Evolutionary conservation across 2,113 vertebrate genomes (phyloP).

Genomic region (Eubucco bourcierii): DNA sequence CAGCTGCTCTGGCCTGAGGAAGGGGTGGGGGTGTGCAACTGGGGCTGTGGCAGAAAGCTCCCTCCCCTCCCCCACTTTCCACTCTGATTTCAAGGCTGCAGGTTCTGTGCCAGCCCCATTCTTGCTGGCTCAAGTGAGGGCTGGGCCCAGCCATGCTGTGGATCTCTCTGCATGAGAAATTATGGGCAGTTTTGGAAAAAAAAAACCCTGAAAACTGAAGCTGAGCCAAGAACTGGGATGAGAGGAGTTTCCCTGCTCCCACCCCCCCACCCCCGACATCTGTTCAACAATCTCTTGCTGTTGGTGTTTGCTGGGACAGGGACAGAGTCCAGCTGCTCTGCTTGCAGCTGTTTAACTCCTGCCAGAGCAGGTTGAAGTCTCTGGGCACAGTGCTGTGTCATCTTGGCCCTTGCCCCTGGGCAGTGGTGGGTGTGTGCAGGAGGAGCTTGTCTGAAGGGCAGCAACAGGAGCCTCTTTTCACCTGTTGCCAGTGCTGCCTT

Average conservation of each 20-base stretch:
- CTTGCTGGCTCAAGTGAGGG: not conserved
- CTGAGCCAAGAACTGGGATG: not conserved
- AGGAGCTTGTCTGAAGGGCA: not conserved
- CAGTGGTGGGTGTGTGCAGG: rapidly evolving
- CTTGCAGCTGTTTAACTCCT: not conserved
- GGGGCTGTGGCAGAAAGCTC: not conserved
- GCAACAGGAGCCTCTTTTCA: rapidly evolving
- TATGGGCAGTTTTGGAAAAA: not conserved
- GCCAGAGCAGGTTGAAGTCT: not conserved
- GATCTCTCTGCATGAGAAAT: not conserved
- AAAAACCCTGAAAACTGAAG: not conserved
- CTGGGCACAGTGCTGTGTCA: not conserved
- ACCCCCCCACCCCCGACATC: not conserved
- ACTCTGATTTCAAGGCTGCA: not conserved
- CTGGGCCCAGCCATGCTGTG: rapidly evolving
- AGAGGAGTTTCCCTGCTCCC: not conserved
- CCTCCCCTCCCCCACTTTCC: not conserved
- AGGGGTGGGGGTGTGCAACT: rapidly evolving
- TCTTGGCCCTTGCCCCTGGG: not conserved
- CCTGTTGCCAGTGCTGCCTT: rapidly evolving
- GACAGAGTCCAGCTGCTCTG: not conserved
- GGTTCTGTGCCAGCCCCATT: not conserved
- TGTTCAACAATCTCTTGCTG: not conserved
- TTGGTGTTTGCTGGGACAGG: rapidly evolving
- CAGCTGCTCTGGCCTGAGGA: not conserved